A percentile compares a stretch with the other conserved stretches of the same genome.
Evolutionary conservation across 2,888 invertebrate species (phyloP).

Genomic region (Macrophya annulata): DNA sequence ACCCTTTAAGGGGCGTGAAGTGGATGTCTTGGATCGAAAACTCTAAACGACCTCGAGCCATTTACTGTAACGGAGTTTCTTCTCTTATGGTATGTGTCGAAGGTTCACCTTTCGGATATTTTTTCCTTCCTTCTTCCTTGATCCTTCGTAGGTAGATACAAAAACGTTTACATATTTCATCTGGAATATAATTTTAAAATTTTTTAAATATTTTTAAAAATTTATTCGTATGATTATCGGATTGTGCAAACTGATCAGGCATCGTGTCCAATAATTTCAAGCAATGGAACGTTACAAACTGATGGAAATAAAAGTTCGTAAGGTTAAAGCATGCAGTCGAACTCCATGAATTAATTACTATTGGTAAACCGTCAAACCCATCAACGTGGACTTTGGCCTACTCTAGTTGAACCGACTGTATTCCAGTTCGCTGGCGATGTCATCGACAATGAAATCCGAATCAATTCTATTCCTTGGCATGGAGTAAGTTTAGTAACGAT

Average conservation of each 20-base stretch:
- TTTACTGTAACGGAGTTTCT: slow-evolving; percentile 21
- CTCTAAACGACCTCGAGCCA: slow-evolving; percentile 13
- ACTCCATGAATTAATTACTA: slow-evolving; percentile 43
- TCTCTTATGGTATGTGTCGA: slow-evolving; percentile 16
- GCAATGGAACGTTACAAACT: neutral
- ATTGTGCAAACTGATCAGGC: neutral
- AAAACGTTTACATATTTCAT: neutral
- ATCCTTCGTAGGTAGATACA: neutral
- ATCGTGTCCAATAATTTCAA: neutral
- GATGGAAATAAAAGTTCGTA: neutral
- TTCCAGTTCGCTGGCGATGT: slow-evolving; percentile 21
- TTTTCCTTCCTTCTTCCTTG: neutral
- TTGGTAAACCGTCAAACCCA: slow-evolving; percentile 45
- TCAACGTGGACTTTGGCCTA: slow-evolving; percentile 39
- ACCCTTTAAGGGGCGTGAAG: neutral
- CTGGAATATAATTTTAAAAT: neutral
- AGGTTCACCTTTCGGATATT: slow-evolving; percentile 1
- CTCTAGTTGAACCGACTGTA: slow-evolving; percentile 10
- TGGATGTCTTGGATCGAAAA: slow-evolving; percentile 28
- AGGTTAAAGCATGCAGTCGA: neutral
- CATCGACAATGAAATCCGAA: slow-evolving; percentile 44
- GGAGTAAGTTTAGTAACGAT: slow-evolving; percentile 10
- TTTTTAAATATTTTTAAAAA: too few relatives aligned
- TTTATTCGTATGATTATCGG: neutral
- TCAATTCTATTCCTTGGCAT: slow-evolving; percentile 27